Evolutionary conservation across 1,140 invertebrate species (phyloP), one percentile per base, ranked within the genome.

Genomic region (Ceratoteleas bidentatus): DNA sequence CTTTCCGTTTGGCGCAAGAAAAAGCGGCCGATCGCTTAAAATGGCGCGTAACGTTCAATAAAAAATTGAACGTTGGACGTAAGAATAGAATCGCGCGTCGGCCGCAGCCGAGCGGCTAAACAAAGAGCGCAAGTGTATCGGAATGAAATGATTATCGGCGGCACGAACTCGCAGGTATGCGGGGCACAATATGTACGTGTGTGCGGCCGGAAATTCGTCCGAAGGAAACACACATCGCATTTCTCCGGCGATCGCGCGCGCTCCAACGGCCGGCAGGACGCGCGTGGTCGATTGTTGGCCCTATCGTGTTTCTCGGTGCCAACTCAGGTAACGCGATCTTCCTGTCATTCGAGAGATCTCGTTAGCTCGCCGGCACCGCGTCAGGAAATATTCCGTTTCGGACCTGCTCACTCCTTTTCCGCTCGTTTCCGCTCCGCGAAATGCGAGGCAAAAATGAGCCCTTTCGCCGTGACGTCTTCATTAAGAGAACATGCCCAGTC

Each of bases 311-410:
- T 69, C 69, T 64, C 64, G 62, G 6, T 68, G 62, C 56, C 77
- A 69, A 68, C 58, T 64, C 72, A 33, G 58, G 70, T 78, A 83
- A 75, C 75, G 70, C 75, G 60, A 65, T 70, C 65, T 69, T 69
- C 64, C 60, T 78, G 81, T 75, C 74, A 78, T 66, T 78, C 72
- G 80, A 82, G 68, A 54, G 40, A 69, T 62, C 68, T 70, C 38
- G 64, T 69, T 80, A 68, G 61, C 32, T 72, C 50, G 16, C 11
- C 64, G 50, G n/a, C 36, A 45, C 54, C 60, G 53, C 53, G 15
- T 52, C 62, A 77, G 81, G 74, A 83, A 78, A 83, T 78, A 78
- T 78, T 78, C 45, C 70, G 52, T 82, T 82, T 77, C 80, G 53
- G 60, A 61, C n/a, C 40, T 54, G 60, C 47, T 43, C 60, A 40